A percentile compares a stretch with the other conserved stretches of the same genome.
Evolutionary conservation across 2,888 invertebrate species (phyloP).

Genomic region (Limnephilus marmoratus): DNA sequence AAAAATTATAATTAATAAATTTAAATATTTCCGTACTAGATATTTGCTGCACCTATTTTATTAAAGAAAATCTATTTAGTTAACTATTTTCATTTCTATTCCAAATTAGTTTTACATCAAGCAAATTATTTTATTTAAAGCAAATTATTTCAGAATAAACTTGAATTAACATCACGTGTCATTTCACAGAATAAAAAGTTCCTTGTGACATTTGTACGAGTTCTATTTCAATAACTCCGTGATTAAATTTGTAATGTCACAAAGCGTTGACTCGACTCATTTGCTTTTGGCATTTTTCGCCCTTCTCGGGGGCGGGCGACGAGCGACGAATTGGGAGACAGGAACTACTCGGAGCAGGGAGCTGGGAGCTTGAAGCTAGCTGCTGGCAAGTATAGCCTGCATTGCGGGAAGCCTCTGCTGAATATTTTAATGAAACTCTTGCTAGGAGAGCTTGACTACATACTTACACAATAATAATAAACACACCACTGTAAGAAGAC

Average conservation of each 20-base stretch:
- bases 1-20: too few relatives aligned
- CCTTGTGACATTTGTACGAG: background rate
- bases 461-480: background rate
- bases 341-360: too few relatives aligned
- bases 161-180: too few relatives aligned
- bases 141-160: too few relatives aligned
- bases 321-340: too few relatives aligned
- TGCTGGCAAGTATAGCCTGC: background rate
- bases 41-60: too few relatives aligned
- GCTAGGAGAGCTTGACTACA: background rate
- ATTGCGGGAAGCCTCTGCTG: background rate
- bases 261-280: background rate
- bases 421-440: conserved; percentile 2
- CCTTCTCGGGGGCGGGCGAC: background rate
- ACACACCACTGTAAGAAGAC: background rate
- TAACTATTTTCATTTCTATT: too few relatives aligned
- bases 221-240: background rate
- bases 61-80: too few relatives aligned
- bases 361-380: too few relatives aligned
- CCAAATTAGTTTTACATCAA: too few relatives aligned
- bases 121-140: too few relatives aligned
- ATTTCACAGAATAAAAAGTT: background rate
- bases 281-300: background rate
- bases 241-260: background rate
- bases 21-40: too few relatives aligned